Conservation (phyloP, 2,888 invertebrate species). For the Agrotis exclamationis region DNA sequence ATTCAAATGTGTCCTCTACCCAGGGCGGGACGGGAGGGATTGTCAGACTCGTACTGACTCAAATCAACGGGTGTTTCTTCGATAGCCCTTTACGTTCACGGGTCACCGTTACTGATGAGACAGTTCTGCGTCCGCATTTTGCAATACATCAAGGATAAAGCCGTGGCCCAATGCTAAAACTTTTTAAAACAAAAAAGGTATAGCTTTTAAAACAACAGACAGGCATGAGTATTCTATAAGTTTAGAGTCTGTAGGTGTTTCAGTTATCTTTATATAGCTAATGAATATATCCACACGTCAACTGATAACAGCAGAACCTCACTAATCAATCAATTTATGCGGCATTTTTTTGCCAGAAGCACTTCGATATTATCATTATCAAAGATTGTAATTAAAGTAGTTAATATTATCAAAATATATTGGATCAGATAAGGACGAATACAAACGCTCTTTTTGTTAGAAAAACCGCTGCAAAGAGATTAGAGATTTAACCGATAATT, state of each 20-base stretch:
- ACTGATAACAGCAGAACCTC: neutral
- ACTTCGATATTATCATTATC: neutral
- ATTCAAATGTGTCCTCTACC: too few species aligned
- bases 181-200: too few species aligned
- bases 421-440: constrained; percentile 21
- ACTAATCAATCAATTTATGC: neutral
- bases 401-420: constrained; percentile 18
- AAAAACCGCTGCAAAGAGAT: neutral
- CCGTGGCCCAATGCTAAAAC: too few species aligned
- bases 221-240: too few species aligned
- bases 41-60: too few species aligned
- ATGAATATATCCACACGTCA: neutral
- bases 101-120: too few species aligned
- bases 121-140: too few species aligned
- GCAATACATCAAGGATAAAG: too few species aligned
- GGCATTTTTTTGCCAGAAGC: neutral
- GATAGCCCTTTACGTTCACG: too few species aligned
- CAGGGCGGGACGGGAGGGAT: too few species aligned
- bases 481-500: constrained; percentile 32
- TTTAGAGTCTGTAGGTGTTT: neutral
- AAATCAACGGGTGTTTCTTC: too few species aligned
- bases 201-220: too few species aligned
- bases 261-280: neutral
- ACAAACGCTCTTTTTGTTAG: constrained; percentile 17
- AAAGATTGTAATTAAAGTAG: constrained; percentile 18